Evolutionary conservation across 2,113 vertebrate species (phyloP), one percentile per base, ranked within the genome.

Genomic region (Formicarius rufipectus): DNA sequence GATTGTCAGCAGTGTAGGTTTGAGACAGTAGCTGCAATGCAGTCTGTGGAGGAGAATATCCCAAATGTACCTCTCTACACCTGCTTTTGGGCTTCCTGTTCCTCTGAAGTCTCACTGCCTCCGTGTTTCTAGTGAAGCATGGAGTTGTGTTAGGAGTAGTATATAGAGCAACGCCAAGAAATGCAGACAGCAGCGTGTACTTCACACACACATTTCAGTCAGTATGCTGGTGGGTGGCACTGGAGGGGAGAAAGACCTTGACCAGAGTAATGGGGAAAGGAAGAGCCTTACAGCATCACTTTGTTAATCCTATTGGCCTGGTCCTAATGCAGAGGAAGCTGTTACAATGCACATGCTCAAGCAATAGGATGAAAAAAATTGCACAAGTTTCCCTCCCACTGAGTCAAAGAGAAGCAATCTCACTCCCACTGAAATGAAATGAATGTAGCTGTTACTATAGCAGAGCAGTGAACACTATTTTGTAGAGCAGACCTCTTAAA

Each of bases 371-470:
- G 90, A 80, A 53, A 93, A 63, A 94, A 53, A 72, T 47, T 3
- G 0, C 86, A 44, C 59, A 66, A 79, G 53, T 90, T 88, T 87
- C 72, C 92, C 93, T 85, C 95, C 93, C 90, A 78, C 84, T 33
- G 91, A 93, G 95, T 91, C 67, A 42, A 78, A 87, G 63, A 84
- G 89, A 85, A 91, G 75, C 64, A 93, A 71, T 96, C 95, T 96
- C 78, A 84, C 75, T 93, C 89, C 81, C 39, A 83, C 81, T 24
- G 7, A 75, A 96, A 63, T 86, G 74, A 91, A 95, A 93, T 89
- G 94, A 93, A 93, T 60, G 74, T 73, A 68, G 73, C 71, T 94
- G 67, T 74, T 83, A 13, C 86, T 69, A 84, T 39, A 93, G 77
- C 77, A 83, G 87, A 95, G 88, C 93, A 59, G 73, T 76, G 79